Evolutionary conservation across 2,113 vertebrate genomes (phyloP).

Genomic region (Centropus bengalensis): DNA sequence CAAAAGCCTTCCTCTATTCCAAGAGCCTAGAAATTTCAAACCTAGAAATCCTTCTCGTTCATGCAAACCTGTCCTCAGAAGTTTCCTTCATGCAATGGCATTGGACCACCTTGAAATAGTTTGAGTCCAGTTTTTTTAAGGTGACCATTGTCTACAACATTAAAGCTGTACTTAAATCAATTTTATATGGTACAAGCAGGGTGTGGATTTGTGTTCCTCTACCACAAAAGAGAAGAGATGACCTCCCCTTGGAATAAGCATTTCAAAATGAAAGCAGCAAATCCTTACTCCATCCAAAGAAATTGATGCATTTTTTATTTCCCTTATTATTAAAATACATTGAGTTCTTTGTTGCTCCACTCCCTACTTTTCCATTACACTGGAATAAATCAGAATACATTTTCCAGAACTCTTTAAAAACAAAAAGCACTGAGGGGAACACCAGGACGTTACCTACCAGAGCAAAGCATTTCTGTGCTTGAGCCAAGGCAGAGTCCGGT

Average conservation of each 20-base stretch:
- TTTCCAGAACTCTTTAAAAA: neutral
- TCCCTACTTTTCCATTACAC: neutral
- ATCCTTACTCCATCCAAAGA: neutral
- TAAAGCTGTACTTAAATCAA: neutral
- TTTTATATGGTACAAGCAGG: neutral
- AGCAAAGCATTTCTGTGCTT: slow-evolving; percentile 98
- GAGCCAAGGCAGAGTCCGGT: slow-evolving; percentile 95
- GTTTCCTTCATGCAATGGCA: neutral
- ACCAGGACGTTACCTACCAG: slow-evolving; percentile 79
- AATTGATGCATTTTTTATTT: neutral
- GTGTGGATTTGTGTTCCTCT: neutral
- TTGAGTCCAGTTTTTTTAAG: neutral
- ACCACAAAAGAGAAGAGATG: neutral
- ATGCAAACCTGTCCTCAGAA: neutral
- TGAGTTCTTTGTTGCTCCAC: neutral
- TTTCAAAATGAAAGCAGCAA: neutral
- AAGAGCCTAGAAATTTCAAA: neutral
- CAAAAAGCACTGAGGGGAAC: neutral
- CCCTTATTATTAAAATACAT: neutral
- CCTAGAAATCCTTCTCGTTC: neutral
- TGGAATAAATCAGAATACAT: neutral
- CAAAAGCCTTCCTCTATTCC: neutral
- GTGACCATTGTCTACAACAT: neutral
- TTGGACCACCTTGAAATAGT: neutral
- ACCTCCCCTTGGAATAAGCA: neutral